Base-by-base conservation (phyloP, 2,888 invertebrate genomes). In the Heteromyza rotundicornis region DNA sequence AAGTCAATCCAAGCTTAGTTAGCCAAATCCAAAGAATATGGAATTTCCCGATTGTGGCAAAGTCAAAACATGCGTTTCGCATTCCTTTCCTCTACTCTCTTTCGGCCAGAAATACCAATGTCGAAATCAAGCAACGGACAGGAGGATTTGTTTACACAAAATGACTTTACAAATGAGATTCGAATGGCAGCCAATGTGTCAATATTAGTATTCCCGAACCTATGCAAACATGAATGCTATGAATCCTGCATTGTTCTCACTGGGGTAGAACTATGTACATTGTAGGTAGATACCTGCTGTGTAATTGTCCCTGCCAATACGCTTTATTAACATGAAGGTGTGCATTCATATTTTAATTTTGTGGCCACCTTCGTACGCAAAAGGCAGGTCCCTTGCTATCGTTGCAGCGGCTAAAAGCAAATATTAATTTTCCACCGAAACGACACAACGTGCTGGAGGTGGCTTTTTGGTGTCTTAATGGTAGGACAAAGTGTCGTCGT, bases 111-210 rank as follows among this genome's bases (percentile, higher is more conserved):
- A 27, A 27, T 27, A 27, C 10, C 10, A 64, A 68, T n/a, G 63
- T 65, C 58, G 50, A 56, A 22, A 47, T 19, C 19, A 5, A 47
- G 19, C 44, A 53, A 59, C 49, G 62, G 73, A 71, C 73, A 73
- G 75, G n/a, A n/a, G n/a, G 70, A 72, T 78, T 77, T 76, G 72
- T 78, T 77, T 76, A 69, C 68, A 70, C 75, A 74, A 78, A 76
- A 77, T 78, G 78, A 79, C 79, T 79, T 78, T 71, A 72, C 76
- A 79, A 79, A 79, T 79, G 75, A 74, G 78, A 79, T 78, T 78
- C 70, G 61, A 64, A 68, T 66, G 64, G 61, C 65, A 65, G 62
- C 60, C 66, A 74, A 69, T 70, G 62, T 75, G 76, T 76, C 76
- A 78, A 78, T 78, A 78, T 78, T 78, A 65, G 75, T 68, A 70